phyloP scores from a whole-genome alignment of 2,113 vertebrate genomes.

The Sterna hirundo region DNA sequence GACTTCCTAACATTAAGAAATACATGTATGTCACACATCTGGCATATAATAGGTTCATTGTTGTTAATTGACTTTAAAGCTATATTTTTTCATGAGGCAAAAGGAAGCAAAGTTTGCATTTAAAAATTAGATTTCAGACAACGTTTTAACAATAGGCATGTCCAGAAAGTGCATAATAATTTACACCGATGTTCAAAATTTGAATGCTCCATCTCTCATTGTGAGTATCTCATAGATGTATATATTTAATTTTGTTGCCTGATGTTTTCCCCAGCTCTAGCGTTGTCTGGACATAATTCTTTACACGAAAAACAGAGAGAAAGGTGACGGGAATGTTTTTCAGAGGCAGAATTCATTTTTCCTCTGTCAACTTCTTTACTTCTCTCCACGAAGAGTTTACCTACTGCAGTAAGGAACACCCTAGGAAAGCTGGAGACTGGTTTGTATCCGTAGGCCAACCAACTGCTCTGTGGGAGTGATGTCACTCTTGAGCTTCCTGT shows the following conservation, averaged over 20 bases:
- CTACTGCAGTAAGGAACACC: neutral
- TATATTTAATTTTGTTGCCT: neutral
- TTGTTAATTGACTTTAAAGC: neutral
- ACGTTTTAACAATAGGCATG: neutral
- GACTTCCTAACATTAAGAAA: neutral
- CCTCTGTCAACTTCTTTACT: neutral
- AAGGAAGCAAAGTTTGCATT: neutral
- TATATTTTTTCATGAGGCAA: neutral
- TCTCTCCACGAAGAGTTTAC: neutral
- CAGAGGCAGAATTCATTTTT: neutral
- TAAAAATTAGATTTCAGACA: neutral
- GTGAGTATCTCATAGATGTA: neutral
- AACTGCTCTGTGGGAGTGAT: neutral
- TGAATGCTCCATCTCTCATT: neutral
- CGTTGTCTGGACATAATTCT: neutral
- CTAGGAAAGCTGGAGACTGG: neutral
- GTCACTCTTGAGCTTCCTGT: neutral
- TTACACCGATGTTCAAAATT: neutral
- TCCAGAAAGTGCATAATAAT: neutral
- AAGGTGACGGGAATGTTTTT: neutral
- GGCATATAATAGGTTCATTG: neutral
- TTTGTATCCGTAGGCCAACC: neutral
- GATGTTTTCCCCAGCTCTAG: neutral
- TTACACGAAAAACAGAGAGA: neutral
- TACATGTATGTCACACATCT: neutral